Conservation (phyloP, 1,140 invertebrate species). For the Drosophila pallidifrons region DNA sequence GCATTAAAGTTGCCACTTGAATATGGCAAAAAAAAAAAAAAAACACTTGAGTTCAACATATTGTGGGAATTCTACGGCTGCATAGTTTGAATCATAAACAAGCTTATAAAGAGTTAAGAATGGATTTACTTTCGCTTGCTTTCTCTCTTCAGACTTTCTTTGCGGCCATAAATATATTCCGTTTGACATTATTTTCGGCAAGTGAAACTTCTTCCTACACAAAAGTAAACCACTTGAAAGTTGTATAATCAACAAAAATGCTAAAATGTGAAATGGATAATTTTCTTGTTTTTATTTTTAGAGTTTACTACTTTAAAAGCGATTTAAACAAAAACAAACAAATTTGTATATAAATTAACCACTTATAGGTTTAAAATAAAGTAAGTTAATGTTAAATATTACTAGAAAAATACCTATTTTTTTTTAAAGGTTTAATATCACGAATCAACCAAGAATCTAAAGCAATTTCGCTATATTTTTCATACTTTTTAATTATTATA, state of each 20-base stretch:
- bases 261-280: too few species aligned
- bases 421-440: too few species aligned
- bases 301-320: too few species aligned
- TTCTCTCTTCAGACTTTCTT: background rate
- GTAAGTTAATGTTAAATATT: too few species aligned
- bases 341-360: too few species aligned
- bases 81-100: conserved; percentile 9
- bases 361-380: too few species aligned
- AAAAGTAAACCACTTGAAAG: background rate
- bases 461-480: too few species aligned
- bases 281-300: too few species aligned
- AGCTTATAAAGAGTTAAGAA: conserved; percentile 36
- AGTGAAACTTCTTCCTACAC: background rate
- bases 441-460: too few species aligned
- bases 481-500: too few species aligned
- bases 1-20: conserved; percentile 63
- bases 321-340: too few species aligned
- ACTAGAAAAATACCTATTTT: too few species aligned
- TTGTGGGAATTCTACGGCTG: conserved; percentile 23
- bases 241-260: background rate
- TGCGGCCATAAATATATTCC: conserved; percentile 13
- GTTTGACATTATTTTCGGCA: background rate
- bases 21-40: conserved; percentile 11
- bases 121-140: conserved; percentile 10
- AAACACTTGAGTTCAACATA: conserved; percentile 45